Base-by-base conservation (phyloP, 1,140 invertebrate species). In the Riptortus pedestris region DNA sequence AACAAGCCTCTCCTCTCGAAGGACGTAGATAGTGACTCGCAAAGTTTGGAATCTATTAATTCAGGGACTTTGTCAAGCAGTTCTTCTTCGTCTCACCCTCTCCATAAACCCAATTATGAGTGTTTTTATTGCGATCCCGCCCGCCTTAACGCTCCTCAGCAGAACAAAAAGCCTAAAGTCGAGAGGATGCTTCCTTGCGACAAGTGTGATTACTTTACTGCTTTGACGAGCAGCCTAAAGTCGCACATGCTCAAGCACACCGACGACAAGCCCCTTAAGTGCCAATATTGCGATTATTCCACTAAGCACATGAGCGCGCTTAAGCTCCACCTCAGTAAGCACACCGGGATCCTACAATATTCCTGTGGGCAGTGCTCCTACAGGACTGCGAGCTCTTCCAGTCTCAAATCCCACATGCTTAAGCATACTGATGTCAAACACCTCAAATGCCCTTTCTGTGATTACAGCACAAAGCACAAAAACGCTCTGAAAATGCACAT, bases 141-240 rank as follows among this genome's bases (percentile, higher is more conserved):
- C 14, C 20, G 26, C 24, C 20, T 55, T 24, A 22, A 55, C 14
- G 4, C 24, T 0, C 14, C 26, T 3, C 14, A 55, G 16, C 20
- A 18, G 2, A 20, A 22, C 24, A 55, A 55, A 12, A 55, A 55
- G n/a, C 51, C 20, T 24, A 55, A 55, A 27, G 20, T 24, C 12
- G 51, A 55, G 24, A 55, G 51, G 51, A 14, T 24, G 20, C 24
- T 55, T 3, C 51, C 51, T 7, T 59, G 57, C 24, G 57, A 38
- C n/a, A 29, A 59, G 28, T 59, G 57, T 38, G 57, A 59, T 24
- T 59, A 59, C 22, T 38, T 31, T n/a, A 59, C 57, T 59, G 26
- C 57, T 12, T 18, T 31, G 12, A n/a, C 57, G 2, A 38, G 57
- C n/a, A 38, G 33, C 16, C n/a, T 59, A 11, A 59, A 59, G 28